Evolutionary conservation across 2,113 vertebrate species (phyloP).

Genomic region (Excalfactoria chinensis): DNA sequence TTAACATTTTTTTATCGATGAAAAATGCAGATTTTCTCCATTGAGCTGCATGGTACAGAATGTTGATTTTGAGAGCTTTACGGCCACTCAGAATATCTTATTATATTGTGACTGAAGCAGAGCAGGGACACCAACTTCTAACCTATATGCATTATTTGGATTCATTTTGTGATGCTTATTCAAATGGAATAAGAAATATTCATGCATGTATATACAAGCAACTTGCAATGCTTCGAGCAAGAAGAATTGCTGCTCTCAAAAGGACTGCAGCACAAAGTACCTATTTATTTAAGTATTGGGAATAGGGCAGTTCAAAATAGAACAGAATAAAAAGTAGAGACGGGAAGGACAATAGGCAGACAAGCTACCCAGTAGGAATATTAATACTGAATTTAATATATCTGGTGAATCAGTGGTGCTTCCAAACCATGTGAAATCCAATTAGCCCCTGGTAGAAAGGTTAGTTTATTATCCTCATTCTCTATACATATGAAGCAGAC

Average conservation of each 20-base stretch:
- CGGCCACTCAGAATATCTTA: background rate
- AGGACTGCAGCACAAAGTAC: background rate
- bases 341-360: constrained; percentile 13
- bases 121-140: background rate
- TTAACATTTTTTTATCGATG: background rate
- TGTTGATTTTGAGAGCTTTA: background rate
- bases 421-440: constrained; percentile 70
- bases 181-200: constrained; percentile 18
- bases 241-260: background rate
- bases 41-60: background rate
- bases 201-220: background rate
- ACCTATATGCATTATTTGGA: background rate
- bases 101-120: background rate
- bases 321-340: background rate
- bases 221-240: background rate
- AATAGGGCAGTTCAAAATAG: background rate
- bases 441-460: constrained; percentile 66
- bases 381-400: constrained; percentile 48
- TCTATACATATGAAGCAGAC: background rate
- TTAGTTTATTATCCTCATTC: constrained; percentile 51
- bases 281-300: constrained; percentile 2
- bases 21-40: background rate
- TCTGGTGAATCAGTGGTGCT: constrained; percentile 46
- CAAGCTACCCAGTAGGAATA: constrained; percentile 23
- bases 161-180: constrained; percentile 4